Evolutionary conservation across 2,797 vertebrate species (phyloP).

Genomic region (Pseudopleuronectes americanus): DNA sequence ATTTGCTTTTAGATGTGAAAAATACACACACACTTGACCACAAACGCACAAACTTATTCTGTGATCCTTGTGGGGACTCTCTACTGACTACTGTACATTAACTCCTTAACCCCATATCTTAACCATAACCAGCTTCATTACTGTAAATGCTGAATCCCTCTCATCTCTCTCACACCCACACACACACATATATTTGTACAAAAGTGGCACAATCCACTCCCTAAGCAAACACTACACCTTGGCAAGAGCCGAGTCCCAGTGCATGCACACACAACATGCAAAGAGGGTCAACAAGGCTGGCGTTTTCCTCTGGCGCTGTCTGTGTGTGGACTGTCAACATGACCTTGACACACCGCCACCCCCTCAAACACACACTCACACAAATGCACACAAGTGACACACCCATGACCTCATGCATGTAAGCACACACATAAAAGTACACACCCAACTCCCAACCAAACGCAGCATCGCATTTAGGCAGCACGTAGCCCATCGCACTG

Average conservation of each 20-base stretch:
- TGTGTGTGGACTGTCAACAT: slow-evolving; percentile 78
- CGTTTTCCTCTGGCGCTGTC: slow-evolving; percentile 73
- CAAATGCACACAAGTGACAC: slow-evolving; percentile 50
- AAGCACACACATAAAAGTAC: slow-evolving; percentile 43
- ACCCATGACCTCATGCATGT: slow-evolving; percentile 65
- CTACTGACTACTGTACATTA: not conserved
- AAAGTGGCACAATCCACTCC: slow-evolving; percentile 62
- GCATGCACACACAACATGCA: slow-evolving; percentile 35
- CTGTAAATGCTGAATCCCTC: slow-evolving; percentile 2
- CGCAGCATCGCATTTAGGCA: slow-evolving; percentile 20
- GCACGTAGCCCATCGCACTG: slow-evolving; percentile 31
- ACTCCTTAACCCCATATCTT: not conserved
- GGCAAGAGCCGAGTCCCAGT: slow-evolving; percentile 48
- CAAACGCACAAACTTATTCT: not conserved
- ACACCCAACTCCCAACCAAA: slow-evolving; percentile 41
- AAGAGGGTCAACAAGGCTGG: slow-evolving; percentile 77
- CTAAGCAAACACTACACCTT: slow-evolving; percentile 64
- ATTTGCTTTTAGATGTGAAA: slow-evolving; percentile 30
- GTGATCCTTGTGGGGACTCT: not conserved
- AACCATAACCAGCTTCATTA: too few relatives aligned
- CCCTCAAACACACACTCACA: slow-evolving; percentile 34
- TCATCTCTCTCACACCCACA: not conserved
- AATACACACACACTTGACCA: slow-evolving; percentile 6
- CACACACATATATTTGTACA: slow-evolving; percentile 26
- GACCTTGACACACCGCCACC: slow-evolving; percentile 70